Percentiles rank a stretch among this genome's conserved stretches.
Conservation (phyloP, 2,797 vertebrate species). For the Cottoperca gobio region DNA sequence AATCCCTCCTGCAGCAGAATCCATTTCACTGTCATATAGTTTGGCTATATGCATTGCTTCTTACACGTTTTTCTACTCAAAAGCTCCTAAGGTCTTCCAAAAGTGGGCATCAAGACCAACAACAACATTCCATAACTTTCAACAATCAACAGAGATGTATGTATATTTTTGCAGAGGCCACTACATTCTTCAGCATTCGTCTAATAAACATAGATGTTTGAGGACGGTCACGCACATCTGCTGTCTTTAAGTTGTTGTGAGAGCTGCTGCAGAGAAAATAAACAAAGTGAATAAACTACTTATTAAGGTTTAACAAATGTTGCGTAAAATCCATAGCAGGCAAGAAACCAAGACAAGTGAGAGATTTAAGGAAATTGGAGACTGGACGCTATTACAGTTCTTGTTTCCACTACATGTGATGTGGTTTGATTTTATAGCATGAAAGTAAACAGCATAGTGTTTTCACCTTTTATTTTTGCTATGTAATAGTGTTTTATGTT, state of each 20-base stretch:
- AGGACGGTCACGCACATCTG: too few relatives aligned
- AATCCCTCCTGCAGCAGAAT: constrained; percentile 2
- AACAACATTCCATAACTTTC: not conserved
- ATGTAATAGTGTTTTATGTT: too few relatives aligned
- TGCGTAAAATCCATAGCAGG: not conserved
- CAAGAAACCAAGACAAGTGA: not conserved
- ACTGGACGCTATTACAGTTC: not conserved
- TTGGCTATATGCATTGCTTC: not conserved
- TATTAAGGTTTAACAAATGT: not conserved
- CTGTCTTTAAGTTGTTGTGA: too few relatives aligned
- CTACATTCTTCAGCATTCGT: not conserved
- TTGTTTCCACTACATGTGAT: not conserved
- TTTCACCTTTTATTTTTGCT: too few relatives aligned
- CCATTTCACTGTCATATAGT: not conserved
- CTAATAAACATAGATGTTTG: too few relatives aligned
- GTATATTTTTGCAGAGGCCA: not conserved
- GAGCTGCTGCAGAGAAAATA: not conserved
- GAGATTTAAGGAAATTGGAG: not conserved
- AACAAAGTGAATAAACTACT: not conserved
- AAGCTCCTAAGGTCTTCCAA: not conserved
- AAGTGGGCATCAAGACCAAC: too few relatives aligned
- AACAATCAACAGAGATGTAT: not conserved
- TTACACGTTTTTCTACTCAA: not conserved
- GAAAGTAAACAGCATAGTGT: too few relatives aligned
- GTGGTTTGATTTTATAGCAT: too few relatives aligned